Evolutionary conservation across 1,140 invertebrate genomes (phyloP).

Genomic region (Macrocentrus cingulum): DNA sequence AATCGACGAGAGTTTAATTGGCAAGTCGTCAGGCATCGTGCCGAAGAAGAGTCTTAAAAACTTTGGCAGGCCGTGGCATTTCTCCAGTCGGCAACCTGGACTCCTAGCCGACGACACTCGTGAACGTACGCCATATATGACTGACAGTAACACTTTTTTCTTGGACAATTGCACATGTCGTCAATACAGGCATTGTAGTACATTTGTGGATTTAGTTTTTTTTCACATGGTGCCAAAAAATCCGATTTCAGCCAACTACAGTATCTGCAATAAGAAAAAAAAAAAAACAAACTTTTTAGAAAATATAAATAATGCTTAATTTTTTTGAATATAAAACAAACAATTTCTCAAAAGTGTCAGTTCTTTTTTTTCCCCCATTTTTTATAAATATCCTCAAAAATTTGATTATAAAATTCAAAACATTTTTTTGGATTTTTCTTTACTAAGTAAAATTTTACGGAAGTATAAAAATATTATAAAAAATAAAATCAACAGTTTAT

Average conservation of each 20-base stretch:
- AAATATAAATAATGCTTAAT: not conserved
- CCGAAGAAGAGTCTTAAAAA: constrained; percentile 17
- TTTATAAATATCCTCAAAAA: not conserved
- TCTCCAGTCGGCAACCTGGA: constrained; percentile 69
- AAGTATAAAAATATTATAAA: too few species aligned
- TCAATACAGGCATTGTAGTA: constrained; percentile 84
- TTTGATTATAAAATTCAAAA: too few species aligned
- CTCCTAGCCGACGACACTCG: constrained; percentile 78
- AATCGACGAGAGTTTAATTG: not conserved
- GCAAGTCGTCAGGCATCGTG: constrained; percentile 12
- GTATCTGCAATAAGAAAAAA: constrained; percentile 35
- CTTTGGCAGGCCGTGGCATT: constrained; percentile 48
- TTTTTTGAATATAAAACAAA: too few species aligned
- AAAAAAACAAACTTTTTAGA: too few species aligned
- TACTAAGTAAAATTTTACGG: too few species aligned
- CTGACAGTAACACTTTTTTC: constrained; percentile 83
- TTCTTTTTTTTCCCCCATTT: not conserved
- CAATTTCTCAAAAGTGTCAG: not conserved
- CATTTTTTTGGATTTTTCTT: too few species aligned
- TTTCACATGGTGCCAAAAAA: constrained; percentile 65
- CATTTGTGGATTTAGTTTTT: constrained; percentile 73
- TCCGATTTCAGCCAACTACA: constrained; percentile 47
- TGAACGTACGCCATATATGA: constrained; percentile 85
- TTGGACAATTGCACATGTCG: constrained; percentile 88
- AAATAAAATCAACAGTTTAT: not conserved